Percentiles rank a stretch among this genome's conserved stretches.
Conservation (phyloP, 2,113 vertebrate genomes). For the Lamprologus tigripictilis region DNA sequence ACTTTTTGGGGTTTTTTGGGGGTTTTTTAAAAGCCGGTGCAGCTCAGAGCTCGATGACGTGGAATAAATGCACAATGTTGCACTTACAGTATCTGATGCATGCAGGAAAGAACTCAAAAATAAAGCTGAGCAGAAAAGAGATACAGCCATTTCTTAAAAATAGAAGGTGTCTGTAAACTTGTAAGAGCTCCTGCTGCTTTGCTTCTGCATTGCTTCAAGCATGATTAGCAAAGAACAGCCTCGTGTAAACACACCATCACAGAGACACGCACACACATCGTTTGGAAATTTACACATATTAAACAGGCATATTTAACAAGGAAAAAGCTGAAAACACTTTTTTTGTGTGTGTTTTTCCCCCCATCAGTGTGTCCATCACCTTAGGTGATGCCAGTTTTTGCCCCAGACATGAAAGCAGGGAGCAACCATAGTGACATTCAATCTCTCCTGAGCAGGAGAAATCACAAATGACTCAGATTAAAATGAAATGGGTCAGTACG, state of each 20-base stretch:
- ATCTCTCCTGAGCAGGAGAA: background rate
- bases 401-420: background rate
- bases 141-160: background rate
- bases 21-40: background rate
- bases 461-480: constrained; percentile 44
- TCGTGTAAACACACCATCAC: background rate
- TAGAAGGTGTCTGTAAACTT: background rate
- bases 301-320: background rate
- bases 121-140: background rate
- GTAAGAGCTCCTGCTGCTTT: background rate
- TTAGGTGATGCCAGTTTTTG: background rate
- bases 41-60: background rate
- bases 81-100: background rate
- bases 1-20: background rate
- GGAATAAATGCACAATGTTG: background rate
- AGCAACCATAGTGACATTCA: background rate
- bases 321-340: background rate
- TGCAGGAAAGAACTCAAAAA: background rate
- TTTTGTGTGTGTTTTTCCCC: background rate
- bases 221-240: background rate
- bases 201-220: background rate
- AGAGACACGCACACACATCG: background rate
- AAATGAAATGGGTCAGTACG: constrained; percentile 50
- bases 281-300: background rate
- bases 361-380: background rate